Percentiles rank a stretch among this genome's conserved stretches.
Conservation (phyloP, 53 echinoderm and acorn worm genomes). For the Patiria pectinifera region DNA sequence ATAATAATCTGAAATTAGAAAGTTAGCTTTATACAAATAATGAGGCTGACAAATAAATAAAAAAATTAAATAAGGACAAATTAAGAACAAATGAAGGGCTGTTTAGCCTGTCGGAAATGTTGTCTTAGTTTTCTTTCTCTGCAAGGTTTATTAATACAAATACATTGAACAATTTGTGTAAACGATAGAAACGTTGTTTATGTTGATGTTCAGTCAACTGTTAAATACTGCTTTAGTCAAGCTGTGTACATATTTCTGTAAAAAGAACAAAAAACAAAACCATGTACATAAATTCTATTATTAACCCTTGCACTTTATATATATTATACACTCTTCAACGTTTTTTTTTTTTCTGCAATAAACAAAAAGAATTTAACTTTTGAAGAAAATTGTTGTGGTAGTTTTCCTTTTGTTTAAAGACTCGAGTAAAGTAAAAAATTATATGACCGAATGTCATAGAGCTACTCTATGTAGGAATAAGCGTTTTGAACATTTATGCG, state of each 20-base stretch:
- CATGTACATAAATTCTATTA: slow-evolving; percentile 45
- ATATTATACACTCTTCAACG: slow-evolving; percentile 35
- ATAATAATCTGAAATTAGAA: not conserved
- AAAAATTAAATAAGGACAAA: not conserved
- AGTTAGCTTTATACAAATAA: not conserved
- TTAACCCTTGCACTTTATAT: slow-evolving; percentile 56
- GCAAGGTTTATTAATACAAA: too few relatives aligned
- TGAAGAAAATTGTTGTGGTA: slow-evolving; percentile 10
- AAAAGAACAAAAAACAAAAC: slow-evolving; percentile 41
- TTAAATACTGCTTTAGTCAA: slow-evolving; percentile 22
- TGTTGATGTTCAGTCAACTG: slow-evolving; percentile 11
- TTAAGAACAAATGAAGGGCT: too few relatives aligned
- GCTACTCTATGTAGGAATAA: too few relatives aligned
- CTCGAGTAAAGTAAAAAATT: too few relatives aligned
- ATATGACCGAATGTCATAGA: too few relatives aligned
- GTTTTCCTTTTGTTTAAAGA: not conserved
- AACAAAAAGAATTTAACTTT: slow-evolving; percentile 58
- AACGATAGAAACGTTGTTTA: not conserved
- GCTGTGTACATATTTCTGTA: slow-evolving; percentile 50
- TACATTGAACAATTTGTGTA: not conserved
- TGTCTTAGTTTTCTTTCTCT: too few relatives aligned
- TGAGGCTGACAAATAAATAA: not conserved
- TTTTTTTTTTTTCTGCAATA: slow-evolving; percentile 54
- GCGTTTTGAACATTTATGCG: too few relatives aligned
- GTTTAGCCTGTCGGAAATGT: too few relatives aligned